These are phyloP conservation scores for Corythaeola cristata DNA, from an alignment of 2,113 vertebrate species.

Conservation along the genomic window DNA sequence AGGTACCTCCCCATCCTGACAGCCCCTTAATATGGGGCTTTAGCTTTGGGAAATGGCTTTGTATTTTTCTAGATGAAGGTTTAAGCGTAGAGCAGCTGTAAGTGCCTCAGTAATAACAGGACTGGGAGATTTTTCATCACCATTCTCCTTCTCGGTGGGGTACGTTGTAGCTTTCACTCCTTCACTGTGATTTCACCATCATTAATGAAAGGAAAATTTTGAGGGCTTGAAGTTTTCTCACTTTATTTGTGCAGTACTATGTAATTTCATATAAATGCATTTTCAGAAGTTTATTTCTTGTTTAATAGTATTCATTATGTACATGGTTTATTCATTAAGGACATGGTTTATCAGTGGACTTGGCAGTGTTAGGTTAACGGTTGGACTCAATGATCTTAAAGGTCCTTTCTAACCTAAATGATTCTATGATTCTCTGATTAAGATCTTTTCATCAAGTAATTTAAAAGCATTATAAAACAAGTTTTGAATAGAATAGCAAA, in stretches of 20 bases:
- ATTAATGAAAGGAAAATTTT: background rate
- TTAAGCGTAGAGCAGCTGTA: background rate
- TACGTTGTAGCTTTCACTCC: background rate
- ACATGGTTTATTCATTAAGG: too few relatives aligned
- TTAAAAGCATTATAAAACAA: background rate
- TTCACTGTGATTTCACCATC: background rate
- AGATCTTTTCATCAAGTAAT: background rate
- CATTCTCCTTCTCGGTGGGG: background rate
- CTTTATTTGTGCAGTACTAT: background rate
- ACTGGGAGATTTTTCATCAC: background rate
- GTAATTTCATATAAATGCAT: background rate
- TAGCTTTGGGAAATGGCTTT: background rate
- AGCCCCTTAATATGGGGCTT: background rate
- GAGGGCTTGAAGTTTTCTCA: background rate
- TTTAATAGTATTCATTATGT: background rate
- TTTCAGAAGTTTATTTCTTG: background rate
- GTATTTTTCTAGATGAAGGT: background rate
- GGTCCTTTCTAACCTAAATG: too few relatives aligned
- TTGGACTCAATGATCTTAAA: too few relatives aligned
- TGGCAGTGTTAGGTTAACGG: too few relatives aligned
- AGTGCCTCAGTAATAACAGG: background rate
- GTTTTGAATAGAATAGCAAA: background rate
- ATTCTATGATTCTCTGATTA: background rate
- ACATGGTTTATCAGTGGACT: too few relatives aligned
- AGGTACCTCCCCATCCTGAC: background rate